These are phyloP conservation scores for Campylomormyrus tamandua DNA, from an alignment of 2,113 vertebrate genomes.

Conservation along the genomic window DNA sequence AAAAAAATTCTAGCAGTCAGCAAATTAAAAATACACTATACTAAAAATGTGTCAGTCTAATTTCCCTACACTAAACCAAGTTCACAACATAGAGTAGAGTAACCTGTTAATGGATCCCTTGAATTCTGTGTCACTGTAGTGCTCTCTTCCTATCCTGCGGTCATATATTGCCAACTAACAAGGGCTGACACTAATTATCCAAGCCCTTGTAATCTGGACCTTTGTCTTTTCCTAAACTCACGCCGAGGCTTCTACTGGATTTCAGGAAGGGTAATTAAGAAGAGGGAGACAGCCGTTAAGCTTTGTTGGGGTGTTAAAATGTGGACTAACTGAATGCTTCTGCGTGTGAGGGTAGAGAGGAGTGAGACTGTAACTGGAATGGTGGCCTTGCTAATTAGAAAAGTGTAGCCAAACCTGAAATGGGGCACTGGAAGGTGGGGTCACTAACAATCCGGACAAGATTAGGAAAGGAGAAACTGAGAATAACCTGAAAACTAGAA, in stretches of 20 bases:
- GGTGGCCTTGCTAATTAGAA: slow-evolving; percentile 49
- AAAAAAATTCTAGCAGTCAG: background rate
- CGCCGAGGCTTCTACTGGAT: background rate
- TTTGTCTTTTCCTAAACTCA: background rate
- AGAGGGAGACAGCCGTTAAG: background rate
- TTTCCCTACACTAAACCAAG: background rate
- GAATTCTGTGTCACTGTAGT: background rate
- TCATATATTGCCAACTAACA: background rate
- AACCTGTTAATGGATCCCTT: background rate
- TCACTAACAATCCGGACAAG: slow-evolving; percentile 28
- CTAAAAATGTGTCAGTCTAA: background rate
- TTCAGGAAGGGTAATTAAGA: background rate
- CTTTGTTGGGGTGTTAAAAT: background rate
- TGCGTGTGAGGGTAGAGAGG: slow-evolving; percentile 1
- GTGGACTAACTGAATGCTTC: background rate
- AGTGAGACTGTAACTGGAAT: slow-evolving; percentile 43
- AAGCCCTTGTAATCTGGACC: background rate
- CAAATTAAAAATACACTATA: background rate
- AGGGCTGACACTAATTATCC: background rate
- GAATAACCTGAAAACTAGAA: slow-evolving; percentile 36
- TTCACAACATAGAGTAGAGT: background rate
- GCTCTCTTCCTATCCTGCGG: background rate
- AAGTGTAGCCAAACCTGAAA: slow-evolving; percentile 45
- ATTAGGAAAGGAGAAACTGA: slow-evolving; percentile 40
- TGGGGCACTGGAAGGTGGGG: slow-evolving; percentile 16